Conservation (phyloP, 2,797 vertebrate species). For the Ficedula albicollis region DNA sequence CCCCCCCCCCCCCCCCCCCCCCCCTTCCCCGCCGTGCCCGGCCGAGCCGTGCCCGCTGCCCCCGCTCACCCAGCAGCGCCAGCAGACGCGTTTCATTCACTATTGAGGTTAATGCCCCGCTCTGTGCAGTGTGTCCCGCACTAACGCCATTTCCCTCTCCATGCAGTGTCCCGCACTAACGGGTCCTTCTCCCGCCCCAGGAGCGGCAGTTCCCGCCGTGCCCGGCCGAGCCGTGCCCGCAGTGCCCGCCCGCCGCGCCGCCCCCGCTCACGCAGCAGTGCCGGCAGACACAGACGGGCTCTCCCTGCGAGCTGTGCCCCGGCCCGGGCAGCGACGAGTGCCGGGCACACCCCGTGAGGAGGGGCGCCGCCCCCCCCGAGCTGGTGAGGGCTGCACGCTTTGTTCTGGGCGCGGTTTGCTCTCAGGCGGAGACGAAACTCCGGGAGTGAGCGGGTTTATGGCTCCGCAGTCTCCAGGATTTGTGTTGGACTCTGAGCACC, state of each 20-base stretch:
- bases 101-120: no score
- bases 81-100: no score
- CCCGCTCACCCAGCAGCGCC: no score
- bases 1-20: no score
- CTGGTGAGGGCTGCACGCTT: slow-evolving; percentile 3
- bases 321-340: slow-evolving; percentile 8
- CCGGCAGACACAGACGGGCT: slow-evolving; percentile 38
- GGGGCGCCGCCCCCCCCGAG: neutral
- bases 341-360: neutral
- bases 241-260: neutral
- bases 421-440: fast-evolving
- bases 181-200: neutral
- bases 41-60: no score
- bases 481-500: neutral
- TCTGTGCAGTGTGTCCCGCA: no score
- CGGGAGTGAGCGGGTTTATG: fast-evolving
- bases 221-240: slow-evolving; percentile 26
- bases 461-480: neutral
- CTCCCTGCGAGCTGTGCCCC: slow-evolving; percentile 20
- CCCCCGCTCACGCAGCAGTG: slow-evolving; percentile 17
- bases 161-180: neutral
- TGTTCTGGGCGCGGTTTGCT: fast-evolving
- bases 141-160: no score
- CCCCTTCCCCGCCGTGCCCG: no score
- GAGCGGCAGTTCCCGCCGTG: slow-evolving; percentile 49